Percentiles rank a stretch among this genome's conserved stretches.
Evolutionary conservation across 2,113 vertebrate species (phyloP).

Genomic region (Emydura subglobosa): DNA sequence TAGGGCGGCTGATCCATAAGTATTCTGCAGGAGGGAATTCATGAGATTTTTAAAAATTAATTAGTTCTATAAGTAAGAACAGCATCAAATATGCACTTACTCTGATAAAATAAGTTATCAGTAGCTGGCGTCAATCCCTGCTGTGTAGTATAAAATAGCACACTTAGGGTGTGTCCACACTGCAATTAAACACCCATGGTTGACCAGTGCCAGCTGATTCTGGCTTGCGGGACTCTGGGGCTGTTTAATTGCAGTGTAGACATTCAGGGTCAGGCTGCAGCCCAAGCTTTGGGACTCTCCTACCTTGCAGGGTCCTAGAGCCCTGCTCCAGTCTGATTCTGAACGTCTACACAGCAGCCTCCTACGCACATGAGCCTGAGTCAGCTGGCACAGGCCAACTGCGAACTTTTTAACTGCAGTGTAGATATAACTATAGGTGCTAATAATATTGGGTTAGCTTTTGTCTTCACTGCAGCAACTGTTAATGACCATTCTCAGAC

Average conservation of each 20-base stretch:
- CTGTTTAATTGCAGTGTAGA: no score
- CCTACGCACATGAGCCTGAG: no score
- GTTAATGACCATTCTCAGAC: not conserved
- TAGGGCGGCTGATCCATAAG: not conserved
- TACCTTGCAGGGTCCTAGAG: no score
- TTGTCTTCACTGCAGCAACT: not conserved
- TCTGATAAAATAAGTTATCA: not conserved
- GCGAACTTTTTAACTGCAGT: not conserved
- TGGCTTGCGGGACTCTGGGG: no score
- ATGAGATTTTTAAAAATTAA: not conserved
- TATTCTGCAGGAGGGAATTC: not conserved
- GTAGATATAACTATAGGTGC: not conserved
- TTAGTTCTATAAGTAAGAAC: not conserved
- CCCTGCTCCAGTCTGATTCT: no score
- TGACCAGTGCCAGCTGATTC: no score
- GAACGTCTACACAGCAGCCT: no score
- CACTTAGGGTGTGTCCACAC: not conserved
- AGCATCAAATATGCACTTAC: not conserved
- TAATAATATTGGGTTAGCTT: not conserved
- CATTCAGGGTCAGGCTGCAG: no score
- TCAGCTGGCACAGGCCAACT: not conserved
- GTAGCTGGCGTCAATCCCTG: not conserved
- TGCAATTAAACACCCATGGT: no score
- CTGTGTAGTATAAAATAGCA: not conserved
- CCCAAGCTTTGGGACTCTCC: no score